Conservation (phyloP, 2,797 vertebrate species). For the Buceros bicornis region DNA sequence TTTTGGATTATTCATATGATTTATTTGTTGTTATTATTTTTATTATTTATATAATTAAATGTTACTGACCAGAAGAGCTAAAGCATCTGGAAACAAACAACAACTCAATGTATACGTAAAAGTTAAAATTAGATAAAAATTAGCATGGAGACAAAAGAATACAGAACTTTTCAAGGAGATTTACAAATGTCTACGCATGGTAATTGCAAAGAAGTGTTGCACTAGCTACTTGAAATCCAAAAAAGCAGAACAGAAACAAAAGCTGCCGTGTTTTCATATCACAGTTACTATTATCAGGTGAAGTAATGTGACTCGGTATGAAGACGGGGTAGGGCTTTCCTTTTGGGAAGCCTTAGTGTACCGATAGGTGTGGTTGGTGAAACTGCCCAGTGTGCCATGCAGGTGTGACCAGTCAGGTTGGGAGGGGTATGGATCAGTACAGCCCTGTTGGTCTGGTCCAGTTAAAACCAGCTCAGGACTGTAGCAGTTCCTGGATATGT, state of each 20-base stretch:
- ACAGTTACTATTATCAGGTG: neutral
- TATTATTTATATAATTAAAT: neutral
- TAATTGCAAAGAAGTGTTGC: conserved; percentile 1
- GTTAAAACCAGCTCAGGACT: neutral
- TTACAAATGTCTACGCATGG: neutral
- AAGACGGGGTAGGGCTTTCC: neutral
- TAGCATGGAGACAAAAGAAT: conserved; percentile 44
- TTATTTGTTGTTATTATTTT: no score
- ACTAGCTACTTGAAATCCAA: conserved; percentile 3
- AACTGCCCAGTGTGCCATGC: neutral
- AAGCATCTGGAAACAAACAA: neutral
- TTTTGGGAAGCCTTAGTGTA: neutral
- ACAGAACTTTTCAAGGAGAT: conserved; percentile 33
- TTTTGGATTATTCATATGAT: no score
- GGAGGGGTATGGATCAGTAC: fast-evolving
- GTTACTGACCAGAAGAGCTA: neutral
- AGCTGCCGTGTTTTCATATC: neutral
- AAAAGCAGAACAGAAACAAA: neutral
- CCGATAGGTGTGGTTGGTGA: neutral
- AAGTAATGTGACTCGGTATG: neutral
- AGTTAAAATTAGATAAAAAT: conserved; percentile 68
- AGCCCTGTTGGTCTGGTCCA: neutral
- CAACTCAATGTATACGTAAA: neutral
- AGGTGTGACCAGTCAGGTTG: neutral
- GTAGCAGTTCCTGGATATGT: neutral